Base-by-base conservation (phyloP, 2,113 vertebrate species). In the Australoheros scitulus region DNA sequence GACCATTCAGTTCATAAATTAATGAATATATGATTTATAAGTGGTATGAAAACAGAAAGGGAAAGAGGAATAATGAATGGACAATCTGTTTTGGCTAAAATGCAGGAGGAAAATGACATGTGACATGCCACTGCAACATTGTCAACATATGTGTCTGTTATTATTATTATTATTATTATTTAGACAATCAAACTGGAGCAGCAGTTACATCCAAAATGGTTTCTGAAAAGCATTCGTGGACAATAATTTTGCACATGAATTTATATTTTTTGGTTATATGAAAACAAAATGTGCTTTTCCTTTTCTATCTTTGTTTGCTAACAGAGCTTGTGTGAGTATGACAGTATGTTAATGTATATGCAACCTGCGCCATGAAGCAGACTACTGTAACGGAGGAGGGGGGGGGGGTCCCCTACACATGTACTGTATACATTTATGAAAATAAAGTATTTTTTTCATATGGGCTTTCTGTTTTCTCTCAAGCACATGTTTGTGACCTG, bases 371-470 rank as follows among this genome's bases (percentile, higher is more conserved):
- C 70, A 55, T 85, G 81, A 87, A 43, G 88, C 91, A 92, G 84
- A 76, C 57, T 59, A 78, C 87, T 91, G 61, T 91, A 90, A 90
- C 89, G 34, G 34, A 34, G 34, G 34, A 7, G 34, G 7, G 36
- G 34, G 34, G 1, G 34, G 34, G 34, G 7, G 36, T 8, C 3
- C 34, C 34, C 86, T 58, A 86, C 72, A 91, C 64, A 90, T 91
- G 90, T 94, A 94, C 88, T 94, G 91, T 94, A 94, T 87, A 94
- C 91, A 93, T 94, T 94, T 93, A 91, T 93, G 89, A 85, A 90
- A 95, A 94, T 95, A 95, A 96, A 95, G 80, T 95, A 95, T 95
- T 96, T 95, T 94, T 95, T 95, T 91, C 90, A 94, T 57, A 86
- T 77, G 43, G 58, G 74, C 38, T 79, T 70, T 26, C 11, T 43